These are phyloP conservation scores for Amblyjoppa fuscipennis DNA, from an alignment of 2,888 invertebrate genomes.

Conservation along the genomic window DNA sequence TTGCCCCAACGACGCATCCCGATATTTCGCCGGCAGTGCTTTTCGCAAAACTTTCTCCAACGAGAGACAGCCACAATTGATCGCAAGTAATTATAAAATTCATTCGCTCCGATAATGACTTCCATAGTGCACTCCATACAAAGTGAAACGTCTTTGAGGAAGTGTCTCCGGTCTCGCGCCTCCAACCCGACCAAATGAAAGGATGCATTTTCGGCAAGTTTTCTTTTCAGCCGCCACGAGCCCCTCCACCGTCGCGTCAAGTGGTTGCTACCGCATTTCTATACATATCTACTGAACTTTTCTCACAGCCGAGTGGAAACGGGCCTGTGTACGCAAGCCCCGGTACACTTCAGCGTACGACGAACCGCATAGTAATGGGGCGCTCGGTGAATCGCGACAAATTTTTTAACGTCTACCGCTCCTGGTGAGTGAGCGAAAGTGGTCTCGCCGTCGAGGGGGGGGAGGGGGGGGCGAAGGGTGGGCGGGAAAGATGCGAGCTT, in stretches of 20 bases:
- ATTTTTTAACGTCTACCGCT: slow-evolving; percentile 67
- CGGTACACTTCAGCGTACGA: slow-evolving; percentile 55
- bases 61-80: no score
- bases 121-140: neutral
- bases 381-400: slow-evolving; percentile 63
- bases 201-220: slow-evolving; percentile 25
- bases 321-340: slow-evolving; percentile 48
- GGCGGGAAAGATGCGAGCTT: slow-evolving; percentile 58
- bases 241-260: slow-evolving; percentile 41
- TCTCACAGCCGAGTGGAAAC: slow-evolving; percentile 19
- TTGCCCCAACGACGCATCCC: no score
- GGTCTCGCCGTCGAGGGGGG: slow-evolving; percentile 36
- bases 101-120: neutral
- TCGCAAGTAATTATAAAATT: neutral
- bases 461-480: slow-evolving; percentile 22
- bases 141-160: neutral
- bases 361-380: slow-evolving; percentile 63
- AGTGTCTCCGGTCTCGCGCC: neutral
- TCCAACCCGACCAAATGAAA: neutral
- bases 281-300: slow-evolving; percentile 30
- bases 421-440: slow-evolving; percentile 51
- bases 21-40: no score
- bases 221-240: slow-evolving; percentile 18
- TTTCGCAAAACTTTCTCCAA: no score
- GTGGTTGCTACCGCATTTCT: slow-evolving; percentile 41